Percentiles rank a stretch among this genome's conserved stretches.
phyloP scores from a whole-genome alignment of 2,888 invertebrate species.

The Helobdella robusta region DNA sequence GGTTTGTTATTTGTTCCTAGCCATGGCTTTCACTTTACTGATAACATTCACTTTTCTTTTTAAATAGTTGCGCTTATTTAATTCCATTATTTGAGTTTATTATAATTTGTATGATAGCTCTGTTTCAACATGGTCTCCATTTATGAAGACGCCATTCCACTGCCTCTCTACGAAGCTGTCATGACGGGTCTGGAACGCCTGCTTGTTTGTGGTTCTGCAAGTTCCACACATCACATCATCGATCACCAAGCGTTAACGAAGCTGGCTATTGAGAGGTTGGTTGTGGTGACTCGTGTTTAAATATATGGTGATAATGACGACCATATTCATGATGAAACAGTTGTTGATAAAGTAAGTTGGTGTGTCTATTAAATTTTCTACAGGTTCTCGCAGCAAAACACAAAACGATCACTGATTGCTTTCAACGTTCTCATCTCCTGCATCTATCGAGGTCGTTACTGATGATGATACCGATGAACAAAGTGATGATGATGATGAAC shows the following conservation, averaged over 20 bases:
- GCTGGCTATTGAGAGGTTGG: conserved; percentile 47
- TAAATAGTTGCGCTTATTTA: too few relatives aligned
- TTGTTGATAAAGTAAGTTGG: not conserved
- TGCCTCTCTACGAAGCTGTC: conserved; percentile 44
- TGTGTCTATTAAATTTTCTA: conserved; percentile 27
- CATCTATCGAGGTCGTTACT: conserved; percentile 68
- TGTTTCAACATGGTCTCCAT: conserved; percentile 43
- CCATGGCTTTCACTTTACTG: too few relatives aligned
- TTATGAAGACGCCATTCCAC: conserved; percentile 43
- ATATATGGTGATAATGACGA: too few relatives aligned
- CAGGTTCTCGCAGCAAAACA: conserved; percentile 60
- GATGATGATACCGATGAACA: too few relatives aligned
- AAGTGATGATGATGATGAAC: too few relatives aligned
- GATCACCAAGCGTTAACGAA: conserved; percentile 45
- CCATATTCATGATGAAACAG: not conserved
- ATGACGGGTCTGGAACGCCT: conserved; percentile 64
- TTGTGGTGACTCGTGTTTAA: not conserved
- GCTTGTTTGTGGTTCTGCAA: conserved; percentile 52
- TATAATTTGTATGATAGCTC: conserved; percentile 36
- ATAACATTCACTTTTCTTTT: too few relatives aligned
- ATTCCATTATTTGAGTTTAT: too few relatives aligned
- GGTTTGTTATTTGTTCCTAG: too few relatives aligned
- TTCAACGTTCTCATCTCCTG: conserved; percentile 66
- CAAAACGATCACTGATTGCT: conserved; percentile 61
- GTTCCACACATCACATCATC: conserved; percentile 37